Evolutionary conservation across 2,797 vertebrate species (phyloP), one percentile per base, ranked within the genome.

Genomic region (Poeciliopsis gracilis): DNA sequence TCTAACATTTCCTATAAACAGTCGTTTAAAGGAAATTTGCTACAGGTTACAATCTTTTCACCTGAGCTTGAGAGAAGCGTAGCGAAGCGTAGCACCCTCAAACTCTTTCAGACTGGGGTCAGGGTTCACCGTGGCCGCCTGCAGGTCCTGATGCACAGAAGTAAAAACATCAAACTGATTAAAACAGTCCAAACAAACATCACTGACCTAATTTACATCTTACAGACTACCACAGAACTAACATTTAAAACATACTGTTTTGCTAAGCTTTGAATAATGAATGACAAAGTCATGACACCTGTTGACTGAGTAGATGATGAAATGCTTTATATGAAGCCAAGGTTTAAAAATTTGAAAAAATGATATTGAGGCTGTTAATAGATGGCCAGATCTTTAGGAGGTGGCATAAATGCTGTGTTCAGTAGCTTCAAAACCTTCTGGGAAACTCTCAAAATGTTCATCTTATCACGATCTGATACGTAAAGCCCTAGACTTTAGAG

Each of bases 101-200:
- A 99, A 99, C 91, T 99, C 98, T 92, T 99, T 99, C 84, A 99
- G 96, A 90, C 98, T 99, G 82, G 98, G 98, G 89, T 99, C 98
- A 46, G 98, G 97, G 92, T 98, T 98, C 90, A 98, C 97, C 0
- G 97, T 98, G 88, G 98, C 98, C 41, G 97, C 98, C 76, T 99
- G 98, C 76, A 99, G 94, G 86, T 99, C 98, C 98, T 99, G 90
- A 45, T 66, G 55, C 75, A 92, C 77, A 93, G 82, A 94, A 3
- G 89, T 41, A 84, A 95, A 63, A 84, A 75, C 63, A 61, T 90
- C 20, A 89, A 61, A 75, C 36, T 9, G 51, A 76, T 15, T 25
- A 75, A 75, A 83, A 55, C 45, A 63, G 73, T 33, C 70, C 46
- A 4, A 75, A 45, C 36, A 69, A 80, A 36, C n/a, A 79, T 33